These are phyloP conservation scores for Silurus meridionalis DNA, from an alignment of 2,113 vertebrate genomes.

Conservation along the genomic window DNA sequence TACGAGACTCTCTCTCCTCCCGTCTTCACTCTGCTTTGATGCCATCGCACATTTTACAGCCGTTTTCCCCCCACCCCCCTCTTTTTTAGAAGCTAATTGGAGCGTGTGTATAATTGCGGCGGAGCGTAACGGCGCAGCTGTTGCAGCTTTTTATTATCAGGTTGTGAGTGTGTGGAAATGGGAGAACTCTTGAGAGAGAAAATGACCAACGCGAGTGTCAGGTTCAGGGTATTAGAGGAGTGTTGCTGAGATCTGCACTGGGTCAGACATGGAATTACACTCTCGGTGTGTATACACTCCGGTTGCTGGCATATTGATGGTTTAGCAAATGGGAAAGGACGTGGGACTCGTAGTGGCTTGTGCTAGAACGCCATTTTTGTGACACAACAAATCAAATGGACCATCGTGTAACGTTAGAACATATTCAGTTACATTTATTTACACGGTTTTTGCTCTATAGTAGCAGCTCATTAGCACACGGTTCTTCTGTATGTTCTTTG, in stretches of 20 bases:
- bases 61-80: not conserved
- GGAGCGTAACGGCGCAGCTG: not conserved
- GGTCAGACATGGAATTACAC: not conserved
- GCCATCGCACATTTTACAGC: not conserved
- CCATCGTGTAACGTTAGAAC: too few relatives aligned
- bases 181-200: not conserved
- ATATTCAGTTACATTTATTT: too few relatives aligned
- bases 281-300: too few relatives aligned
- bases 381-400: not conserved
- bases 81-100: constrained; percentile 6
- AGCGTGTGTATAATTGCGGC: not conserved
- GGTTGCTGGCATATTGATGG: too few relatives aligned
- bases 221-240: not conserved
- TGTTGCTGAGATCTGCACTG: not conserved
- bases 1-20: constrained; percentile 8
- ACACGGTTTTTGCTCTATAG: not conserved
- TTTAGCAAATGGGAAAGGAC: not conserved
- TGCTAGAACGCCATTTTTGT: not conserved
- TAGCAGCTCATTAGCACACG: not conserved
- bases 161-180: not conserved
- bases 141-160: not conserved
- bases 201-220: not conserved
- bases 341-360: not conserved
- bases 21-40: constrained; percentile 11
- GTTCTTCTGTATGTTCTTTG: not conserved